Base-by-base conservation (phyloP, 2,113 vertebrate species). In the Zonotrichia leucophrys region DNA sequence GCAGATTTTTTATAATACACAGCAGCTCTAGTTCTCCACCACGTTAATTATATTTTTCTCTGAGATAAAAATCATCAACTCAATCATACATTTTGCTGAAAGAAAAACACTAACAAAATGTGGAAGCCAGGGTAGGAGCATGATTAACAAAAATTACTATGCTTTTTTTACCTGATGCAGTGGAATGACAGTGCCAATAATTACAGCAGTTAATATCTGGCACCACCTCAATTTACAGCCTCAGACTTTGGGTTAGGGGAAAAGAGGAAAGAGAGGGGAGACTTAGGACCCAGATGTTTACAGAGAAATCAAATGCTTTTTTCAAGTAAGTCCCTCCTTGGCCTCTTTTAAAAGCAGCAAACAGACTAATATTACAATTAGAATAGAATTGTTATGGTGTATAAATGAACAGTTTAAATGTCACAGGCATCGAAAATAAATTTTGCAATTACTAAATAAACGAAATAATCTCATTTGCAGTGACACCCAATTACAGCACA, bases 401-500 rank as follows among this genome's bases (percentile, higher is more conserved):
- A 96, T 77, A 97, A 97, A 97, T 95, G 90, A 94, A 90, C 4
- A 95, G 92, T 93, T 97, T 97, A 97, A 97, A 97, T 96, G 95
- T 92, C 96, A 95, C 52, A 92, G 94, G 84, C 94, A 92, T 94
- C 95, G 64, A 79, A 90, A 94, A 96, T 96, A 95, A 96, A 94
- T 97, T 97, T 87, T 94, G 84, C 79, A 96, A 95, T 96, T 92
- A 90, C 95, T 97, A 96, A 97, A 96, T 96, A 98, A 98, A 94
- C 55, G 35, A 96, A 97, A 97, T 96, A 96, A 98, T 97, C 95
- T 97, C 87, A 96, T 97, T 98, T 90, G 53, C 91, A 70, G 92
- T 93, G 95, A 95, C 94, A 96, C 77, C 55, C 87, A 97, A 97
- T 96, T 97, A 98, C 25, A 33, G 95, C 75, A 94, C 70, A 87